phyloP scores from a whole-genome alignment of 1,140 invertebrate genomes.

The Ruditapes philippinarum region DNA sequence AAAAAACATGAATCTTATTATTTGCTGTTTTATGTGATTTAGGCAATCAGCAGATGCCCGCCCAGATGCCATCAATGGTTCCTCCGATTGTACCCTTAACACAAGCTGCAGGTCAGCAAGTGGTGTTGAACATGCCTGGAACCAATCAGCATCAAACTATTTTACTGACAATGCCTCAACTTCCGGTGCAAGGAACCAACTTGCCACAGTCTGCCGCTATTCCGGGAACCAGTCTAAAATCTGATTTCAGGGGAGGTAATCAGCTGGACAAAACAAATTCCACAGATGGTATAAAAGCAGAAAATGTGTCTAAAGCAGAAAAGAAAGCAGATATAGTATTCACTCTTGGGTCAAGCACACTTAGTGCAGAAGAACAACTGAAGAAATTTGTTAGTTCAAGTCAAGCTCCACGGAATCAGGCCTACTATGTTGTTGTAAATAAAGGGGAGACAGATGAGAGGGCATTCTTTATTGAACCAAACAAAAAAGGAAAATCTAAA shows the following conservation, averaged over 20 bases:
- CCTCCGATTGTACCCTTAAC: background rate
- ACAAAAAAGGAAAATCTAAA: conserved; percentile 32
- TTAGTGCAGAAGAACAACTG: conserved; percentile 46
- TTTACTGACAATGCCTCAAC: background rate
- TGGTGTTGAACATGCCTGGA: background rate
- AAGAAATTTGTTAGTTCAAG: conserved; percentile 24
- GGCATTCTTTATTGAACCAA: conserved; percentile 56
- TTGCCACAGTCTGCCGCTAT: background rate
- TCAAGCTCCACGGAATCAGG: conserved; percentile 28
- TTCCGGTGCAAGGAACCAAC: background rate
- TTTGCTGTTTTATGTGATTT: background rate
- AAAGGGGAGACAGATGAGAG: conserved; percentile 39
- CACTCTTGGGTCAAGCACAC: background rate
- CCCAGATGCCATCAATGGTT: background rate
- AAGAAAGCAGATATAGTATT: background rate
- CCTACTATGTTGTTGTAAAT: conserved; percentile 58
- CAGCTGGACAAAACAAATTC: background rate
- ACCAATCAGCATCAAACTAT: background rate
- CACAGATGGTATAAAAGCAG: background rate
- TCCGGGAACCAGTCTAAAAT: background rate
- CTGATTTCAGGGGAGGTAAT: background rate
- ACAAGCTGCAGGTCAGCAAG: background rate
- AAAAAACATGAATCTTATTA: too few species aligned
- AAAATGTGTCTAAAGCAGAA: background rate
- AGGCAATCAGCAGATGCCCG: background rate